phyloP scores from a whole-genome alignment of 2,888 invertebrate species.

The Norana najaformis region DNA sequence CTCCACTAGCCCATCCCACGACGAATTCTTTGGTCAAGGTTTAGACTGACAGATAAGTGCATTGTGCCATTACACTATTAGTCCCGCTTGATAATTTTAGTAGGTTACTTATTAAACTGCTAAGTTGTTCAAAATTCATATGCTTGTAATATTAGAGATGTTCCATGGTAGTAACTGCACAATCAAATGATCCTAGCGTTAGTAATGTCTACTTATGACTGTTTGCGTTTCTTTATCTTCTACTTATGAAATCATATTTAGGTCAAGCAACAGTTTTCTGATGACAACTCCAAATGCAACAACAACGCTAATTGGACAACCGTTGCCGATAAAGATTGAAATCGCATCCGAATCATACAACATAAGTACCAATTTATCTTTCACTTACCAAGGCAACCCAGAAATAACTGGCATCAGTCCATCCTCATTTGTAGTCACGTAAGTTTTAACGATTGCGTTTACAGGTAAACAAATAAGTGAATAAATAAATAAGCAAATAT shows the following conservation, averaged over 20 bases:
- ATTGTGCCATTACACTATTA: too few relatives aligned
- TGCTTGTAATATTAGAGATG: too few relatives aligned
- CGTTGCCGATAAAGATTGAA: background rate
- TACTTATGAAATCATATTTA: background rate
- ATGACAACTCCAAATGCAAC: background rate
- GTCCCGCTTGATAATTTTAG: too few relatives aligned
- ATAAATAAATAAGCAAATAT: background rate
- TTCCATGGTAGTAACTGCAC: too few relatives aligned
- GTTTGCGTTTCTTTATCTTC: background rate
- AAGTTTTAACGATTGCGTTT: background rate
- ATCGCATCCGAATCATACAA: background rate
- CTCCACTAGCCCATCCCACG: too few relatives aligned
- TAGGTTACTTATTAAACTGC: too few relatives aligned
- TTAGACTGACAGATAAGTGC: too few relatives aligned
- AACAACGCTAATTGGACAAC: background rate
- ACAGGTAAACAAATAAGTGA: background rate
- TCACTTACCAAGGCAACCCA: background rate
- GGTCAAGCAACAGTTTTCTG: background rate
- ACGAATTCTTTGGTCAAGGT: too few relatives aligned
- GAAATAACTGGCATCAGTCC: background rate
- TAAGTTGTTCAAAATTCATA: too few relatives aligned
- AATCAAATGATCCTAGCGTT: too few relatives aligned
- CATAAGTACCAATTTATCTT: conserved; percentile 13
- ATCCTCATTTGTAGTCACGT: background rate
- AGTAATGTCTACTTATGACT: background rate